Evolutionary conservation across 2,113 vertebrate genomes (phyloP), one percentile per base, ranked within the genome.

Genomic region (Neogobius melanostomus): DNA sequence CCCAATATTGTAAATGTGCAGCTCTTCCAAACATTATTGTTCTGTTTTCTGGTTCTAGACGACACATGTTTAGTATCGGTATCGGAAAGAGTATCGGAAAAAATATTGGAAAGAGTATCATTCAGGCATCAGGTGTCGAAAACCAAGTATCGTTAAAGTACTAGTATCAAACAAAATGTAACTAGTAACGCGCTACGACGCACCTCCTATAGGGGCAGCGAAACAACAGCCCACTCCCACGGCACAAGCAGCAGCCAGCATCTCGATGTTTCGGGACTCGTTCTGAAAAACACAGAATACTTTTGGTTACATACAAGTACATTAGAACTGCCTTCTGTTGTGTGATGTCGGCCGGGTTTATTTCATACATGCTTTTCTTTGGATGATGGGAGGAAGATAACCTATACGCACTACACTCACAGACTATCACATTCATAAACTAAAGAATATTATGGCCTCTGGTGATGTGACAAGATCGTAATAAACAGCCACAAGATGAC

Each of bases 191-290:
- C 16, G 8, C 52, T 53, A 21, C 21, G 61, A 70, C 93, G 92
- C 87, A 96, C 97, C 97, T 94, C 97, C 97, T 0, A 98, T 95
- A 4, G 97, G 97, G 0, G 97, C 94, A 0, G 96, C 96, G 0
- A 99, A 99, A 81, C 97, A 98, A 91, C 96, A 97, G 64, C 96
- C 95, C 0, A 99, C 95, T 8, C 97, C 96, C 0, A 99, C 98
- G 0, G 96, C 97, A 0, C 95, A 97, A 69, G 97, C 97, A 0
- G 95, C 95, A 0, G 96, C 95, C 91, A 99, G 89, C 95, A 99
- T 95, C 92, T 99, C 98, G 0, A 94, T 96, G 85, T 96, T 96
- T 53, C 95, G 92, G 0, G 96, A 92, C 81, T 93, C 91, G 9
- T 93, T 92, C 91, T 93, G 88, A 62, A 81, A 82, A 36, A 84